Percentiles rank a stretch among this genome's conserved stretches.
Conservation (phyloP, 1,140 invertebrate species). For the Bombus difficillimus region DNA sequence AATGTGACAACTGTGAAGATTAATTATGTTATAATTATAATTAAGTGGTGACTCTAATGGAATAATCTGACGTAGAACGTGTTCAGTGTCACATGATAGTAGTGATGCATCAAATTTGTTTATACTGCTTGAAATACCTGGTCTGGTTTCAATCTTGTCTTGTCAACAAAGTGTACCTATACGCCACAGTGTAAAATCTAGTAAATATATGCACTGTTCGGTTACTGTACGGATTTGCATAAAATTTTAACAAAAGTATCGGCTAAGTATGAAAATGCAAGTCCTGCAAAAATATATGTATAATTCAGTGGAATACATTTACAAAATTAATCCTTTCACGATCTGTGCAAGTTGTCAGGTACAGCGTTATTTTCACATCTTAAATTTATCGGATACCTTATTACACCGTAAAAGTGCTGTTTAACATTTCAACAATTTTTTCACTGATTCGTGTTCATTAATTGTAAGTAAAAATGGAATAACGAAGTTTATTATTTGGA, state of each 20-base stretch:
- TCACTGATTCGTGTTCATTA: not conserved
- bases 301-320: no score
- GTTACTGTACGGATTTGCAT: not conserved
- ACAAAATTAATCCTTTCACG: not conserved
- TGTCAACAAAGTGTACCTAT: not conserved
- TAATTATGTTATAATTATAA: not conserved
- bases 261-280: no score
- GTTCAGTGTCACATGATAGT: not conserved
- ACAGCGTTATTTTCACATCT: not conserved
- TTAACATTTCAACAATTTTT: not conserved
- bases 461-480: not conserved
- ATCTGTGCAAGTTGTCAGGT: not conserved
- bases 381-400: not conserved
- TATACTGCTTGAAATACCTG: not conserved
- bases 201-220: not conserved
- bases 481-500: not conserved
- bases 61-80: not conserved
- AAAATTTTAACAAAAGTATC: not conserved
- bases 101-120: not conserved
- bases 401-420: not conserved
- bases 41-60: not conserved
- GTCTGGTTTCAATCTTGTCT: not conserved
- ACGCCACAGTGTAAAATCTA: not conserved
- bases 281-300: no score
- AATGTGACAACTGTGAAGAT: not conserved